Evolutionary conservation across 2,113 vertebrate species (phyloP), one percentile per base, ranked within the genome.

Genomic region (Hippocampus zosterae): DNA sequence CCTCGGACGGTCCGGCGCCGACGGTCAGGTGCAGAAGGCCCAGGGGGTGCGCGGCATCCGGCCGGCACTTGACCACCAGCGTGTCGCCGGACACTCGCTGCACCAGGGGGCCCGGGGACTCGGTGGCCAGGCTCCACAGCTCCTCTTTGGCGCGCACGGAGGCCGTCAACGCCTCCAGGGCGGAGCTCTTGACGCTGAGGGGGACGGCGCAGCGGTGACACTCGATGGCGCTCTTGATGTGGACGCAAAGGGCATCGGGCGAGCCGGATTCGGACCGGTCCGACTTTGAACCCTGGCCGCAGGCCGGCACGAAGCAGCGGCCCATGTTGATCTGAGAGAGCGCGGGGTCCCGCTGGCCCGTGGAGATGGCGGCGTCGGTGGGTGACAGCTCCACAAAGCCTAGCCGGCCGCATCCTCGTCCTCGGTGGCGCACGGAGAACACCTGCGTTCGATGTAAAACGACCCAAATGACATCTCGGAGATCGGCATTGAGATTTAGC

Each of bases 321-420:
- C 95, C 95, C 0, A 96, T 91, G 83, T 93, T 94, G 77, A 95
- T 92, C 69, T 91, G 93, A 0, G 95, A 94, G 16, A 95, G 78
- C 68, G 95, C 74, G 0, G 94, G 92, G 25, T 84, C 76, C 1
- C 94, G 94, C 0, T 96, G 94, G 0, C 89, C 91, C 0, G 93
- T 94, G 0, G 94, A 92, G 46, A 97, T 91, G 6, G 94, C 89
- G 0, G 93, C 94, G 63, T 96, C 94, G 0, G 94, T 94, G 8
- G 94, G 86, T 0, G 94, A 92, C 1, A 98, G 90, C 62, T 96
- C 94, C 56, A 96, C 95, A 3, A 97, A 96, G 61, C 95, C 95
- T 1, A 92, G 84, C 57, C 90, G 88, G 0, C 81, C 67, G 25
- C 82, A 40, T 1, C 94, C 94, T 61, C 93, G 76, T 57, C 95